A percentile compares a stretch with the other conserved stretches of the same genome.
Evolutionary conservation across 2,888 invertebrate species (phyloP).

Genomic region (Ormyrus thymus): DNA sequence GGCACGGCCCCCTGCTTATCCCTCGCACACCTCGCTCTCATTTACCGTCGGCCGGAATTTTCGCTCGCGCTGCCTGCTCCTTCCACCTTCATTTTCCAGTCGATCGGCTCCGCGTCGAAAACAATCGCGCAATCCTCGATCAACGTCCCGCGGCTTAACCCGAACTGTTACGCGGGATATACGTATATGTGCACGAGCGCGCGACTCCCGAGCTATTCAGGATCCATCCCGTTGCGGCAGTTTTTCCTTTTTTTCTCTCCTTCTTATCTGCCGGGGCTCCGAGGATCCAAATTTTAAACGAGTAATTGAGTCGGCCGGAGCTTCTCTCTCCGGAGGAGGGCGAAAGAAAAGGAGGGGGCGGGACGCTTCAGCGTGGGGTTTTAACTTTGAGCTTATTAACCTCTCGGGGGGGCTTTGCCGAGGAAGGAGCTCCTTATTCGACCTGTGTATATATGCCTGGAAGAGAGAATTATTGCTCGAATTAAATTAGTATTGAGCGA

Average conservation of each 20-base stretch:
- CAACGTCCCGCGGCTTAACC: background rate
- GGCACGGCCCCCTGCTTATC: too few relatives aligned
- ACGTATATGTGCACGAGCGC: too few relatives aligned
- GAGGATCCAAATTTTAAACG: slow-evolving; percentile 31
- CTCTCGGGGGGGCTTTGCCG: background rate
- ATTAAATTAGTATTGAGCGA: slow-evolving; percentile 20
- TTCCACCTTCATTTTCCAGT: slow-evolving; percentile 8
- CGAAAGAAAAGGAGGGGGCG: background rate
- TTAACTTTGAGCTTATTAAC: slow-evolving; percentile 29
- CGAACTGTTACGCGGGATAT: too few relatives aligned
- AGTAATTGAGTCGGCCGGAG: slow-evolving; percentile 24
- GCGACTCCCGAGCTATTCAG: too few relatives aligned
- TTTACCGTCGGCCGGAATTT: background rate
- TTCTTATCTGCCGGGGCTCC: background rate
- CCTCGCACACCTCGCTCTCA: too few relatives aligned
- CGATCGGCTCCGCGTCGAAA: slow-evolving; percentile 15
- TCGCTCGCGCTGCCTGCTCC: background rate
- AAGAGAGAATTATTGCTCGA: slow-evolving; percentile 4
- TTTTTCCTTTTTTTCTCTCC: background rate
- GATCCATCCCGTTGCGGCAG: too few relatives aligned
- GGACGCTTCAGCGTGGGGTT: slow-evolving; percentile 6
- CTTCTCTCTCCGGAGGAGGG: background rate
- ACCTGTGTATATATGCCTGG: background rate
- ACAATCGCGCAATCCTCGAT: slow-evolving; percentile 26
- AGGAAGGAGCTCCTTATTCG: too few relatives aligned